Base-by-base conservation (phyloP, 2,888 invertebrate genomes). In the Clivina fossor region DNA sequence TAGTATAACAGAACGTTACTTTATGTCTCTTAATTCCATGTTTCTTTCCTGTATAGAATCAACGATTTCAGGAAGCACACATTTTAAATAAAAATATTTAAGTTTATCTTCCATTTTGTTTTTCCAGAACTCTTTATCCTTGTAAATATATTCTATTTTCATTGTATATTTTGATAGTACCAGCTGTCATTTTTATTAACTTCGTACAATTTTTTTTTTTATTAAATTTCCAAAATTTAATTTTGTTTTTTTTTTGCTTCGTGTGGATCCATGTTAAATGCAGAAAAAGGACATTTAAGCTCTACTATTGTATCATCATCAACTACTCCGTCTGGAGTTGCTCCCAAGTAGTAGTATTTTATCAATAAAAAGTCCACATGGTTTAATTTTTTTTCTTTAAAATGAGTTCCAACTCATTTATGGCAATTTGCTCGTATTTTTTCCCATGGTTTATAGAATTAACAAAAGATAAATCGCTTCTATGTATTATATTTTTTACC, bases 291-390 rank as follows among this genome's bases (percentile, higher is more conserved):
- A 32, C 38, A 57, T 47, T 57, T 46, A 2, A 46, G 15, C 11
- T 57, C 54, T 4, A 54, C 41, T 19, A 57, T 35, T 8, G n/a
- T 56, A 30, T 50, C 28, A 32, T 46, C n/a, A 15, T 16, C 37
- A 22, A 53, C 28, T 2, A 54, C 8, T 30, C 57, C 54, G 30
- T 57, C 57, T 4, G 46, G 57, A 11, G 47, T 54, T 8, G 46
- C 49, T 7, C 56, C 50, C 16, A 56, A 11, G 22, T 20, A 37
- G 4, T 33, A 33, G 3, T 30, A 13, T 18, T 53, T 54, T 33
- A 22, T 53, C 57, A 9, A 57, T 54, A 41, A 44, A 53, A 30
- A 57, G 13, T 8, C 57, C 57, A 44, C 57, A 57, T n/a, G 26
- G 28, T 28, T 43, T 18, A 43, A 53, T 53, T 26, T 47, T 46